Evolutionary conservation across 2,888 invertebrate genomes (phyloP).

Genomic region (Nomada ruficornis): DNA sequence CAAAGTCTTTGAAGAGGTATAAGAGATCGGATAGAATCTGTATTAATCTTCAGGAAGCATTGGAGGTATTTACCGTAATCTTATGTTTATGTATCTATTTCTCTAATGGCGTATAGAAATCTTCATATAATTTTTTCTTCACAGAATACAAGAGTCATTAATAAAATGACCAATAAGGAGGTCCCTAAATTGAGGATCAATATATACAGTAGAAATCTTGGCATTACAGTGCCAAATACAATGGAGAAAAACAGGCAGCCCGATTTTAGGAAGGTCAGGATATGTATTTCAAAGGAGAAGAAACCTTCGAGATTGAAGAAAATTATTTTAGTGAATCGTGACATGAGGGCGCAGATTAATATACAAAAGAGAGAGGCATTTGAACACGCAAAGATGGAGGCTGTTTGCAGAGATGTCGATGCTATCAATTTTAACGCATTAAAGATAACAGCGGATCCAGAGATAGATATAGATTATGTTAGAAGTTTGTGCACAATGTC

Average conservation of each 20-base stretch:
- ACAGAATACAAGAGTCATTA: slow-evolving; percentile 25
- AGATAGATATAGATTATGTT: slow-evolving; percentile 63
- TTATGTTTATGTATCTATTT: too few relatives aligned
- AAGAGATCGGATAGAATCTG: slow-evolving; percentile 53
- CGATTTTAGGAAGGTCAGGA: slow-evolving; percentile 33
- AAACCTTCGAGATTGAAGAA: slow-evolving; percentile 65
- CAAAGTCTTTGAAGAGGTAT: not conserved
- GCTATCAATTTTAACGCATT: slow-evolving; percentile 66
- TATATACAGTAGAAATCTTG: slow-evolving; percentile 14
- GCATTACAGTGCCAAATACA: not conserved
- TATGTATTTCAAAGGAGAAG: slow-evolving; percentile 56
- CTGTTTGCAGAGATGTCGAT: slow-evolving; percentile 43
- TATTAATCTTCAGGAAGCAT: slow-evolving; percentile 64
- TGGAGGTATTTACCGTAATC: slow-evolving; percentile 57
- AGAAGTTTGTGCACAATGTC: slow-evolving; percentile 67
- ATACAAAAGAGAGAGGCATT: slow-evolving; percentile 26
- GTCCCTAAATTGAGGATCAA: slow-evolving; percentile 40
- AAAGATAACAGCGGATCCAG: slow-evolving; percentile 69
- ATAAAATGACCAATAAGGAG: slow-evolving; percentile 25
- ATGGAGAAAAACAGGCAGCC: slow-evolving; percentile 1
- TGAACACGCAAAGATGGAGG: slow-evolving; percentile 26
- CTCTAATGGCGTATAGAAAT: not conserved
- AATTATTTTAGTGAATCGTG: slow-evolving; percentile 55
- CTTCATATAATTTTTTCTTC: not conserved
- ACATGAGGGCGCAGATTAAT: slow-evolving; percentile 49